Evolutionary conservation across 2,113 vertebrate genomes (phyloP), one percentile per base, ranked within the genome.

Genomic region (Oreochromis niloticus): DNA sequence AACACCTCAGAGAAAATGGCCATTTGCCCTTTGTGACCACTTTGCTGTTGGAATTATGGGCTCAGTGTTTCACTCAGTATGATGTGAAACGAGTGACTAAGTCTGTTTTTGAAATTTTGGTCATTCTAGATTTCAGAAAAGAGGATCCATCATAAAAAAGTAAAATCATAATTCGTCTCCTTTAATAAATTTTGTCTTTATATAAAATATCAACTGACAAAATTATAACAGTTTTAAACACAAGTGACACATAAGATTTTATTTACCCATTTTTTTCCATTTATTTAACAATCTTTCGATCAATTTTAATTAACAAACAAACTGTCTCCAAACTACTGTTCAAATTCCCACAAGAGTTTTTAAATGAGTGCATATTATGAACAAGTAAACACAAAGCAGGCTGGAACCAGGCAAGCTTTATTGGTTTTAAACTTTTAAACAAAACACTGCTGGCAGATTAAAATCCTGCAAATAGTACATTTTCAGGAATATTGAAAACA

Each of bases 321-420:
- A 71, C 13, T 17, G 6, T n/a, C 16, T 16, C 57, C 9, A 41
- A 19, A 39, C 9, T 27, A 32, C 13, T 12, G 54, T 30, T 41
- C 6, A 6, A 55, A 52, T 55, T 66, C 22, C 9, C 10, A 24
- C 2, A 9, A 48, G 17, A 22, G 68, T 13, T 39, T 14, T 79
- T 54, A 16, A 81, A 48, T 30, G 9, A 63, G 19, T 9, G 12
- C 16, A 39, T 27, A n/a, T 41, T 0, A 73, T 78, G 4, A 63
- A 48, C 9, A 82, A 56, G 34, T 8, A 46, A 30, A 16, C 9
- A 36, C 17, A 30, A 2, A 46, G 59, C 11, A 79, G 55, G 54
- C 82, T 89, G 80, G 57, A 87, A 84, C 85, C 89, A 93, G 93
- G 92, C 89, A 94, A 94, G 79, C 85, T 94, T 95, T 94, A 95